Conservation (phyloP, 2,113 vertebrate species). For the Pontoporia blainvillei region DNA sequence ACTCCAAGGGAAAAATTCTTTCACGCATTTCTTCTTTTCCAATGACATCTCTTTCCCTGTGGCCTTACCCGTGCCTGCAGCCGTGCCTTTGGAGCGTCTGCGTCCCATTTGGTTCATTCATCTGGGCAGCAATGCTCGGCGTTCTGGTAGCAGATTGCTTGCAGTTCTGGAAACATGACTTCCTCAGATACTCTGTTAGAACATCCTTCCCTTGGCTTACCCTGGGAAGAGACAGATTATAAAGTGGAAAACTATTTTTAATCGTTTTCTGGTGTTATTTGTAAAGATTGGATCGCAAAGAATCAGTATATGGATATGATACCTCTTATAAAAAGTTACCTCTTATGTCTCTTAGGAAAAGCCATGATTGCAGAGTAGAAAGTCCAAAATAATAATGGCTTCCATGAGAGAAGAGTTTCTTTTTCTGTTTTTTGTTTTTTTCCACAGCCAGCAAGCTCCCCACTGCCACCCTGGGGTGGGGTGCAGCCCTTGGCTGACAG, state of each 20-base stretch:
- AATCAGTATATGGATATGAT: background rate
- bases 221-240: background rate
- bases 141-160: background rate
- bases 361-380: background rate
- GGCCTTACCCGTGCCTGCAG: background rate
- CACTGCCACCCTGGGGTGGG: fast-evolving
- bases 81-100: fast-evolving
- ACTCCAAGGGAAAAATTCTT: background rate
- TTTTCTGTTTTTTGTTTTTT: background rate
- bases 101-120: fast-evolving
- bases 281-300: background rate
- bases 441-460: background rate
- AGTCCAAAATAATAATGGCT: background rate
- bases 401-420: background rate
- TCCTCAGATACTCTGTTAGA: background rate
- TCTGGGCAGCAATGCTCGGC: background rate
- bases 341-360: background rate
- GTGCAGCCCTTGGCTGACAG: no score
- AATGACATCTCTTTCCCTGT: background rate
- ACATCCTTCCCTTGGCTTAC: background rate
- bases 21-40: background rate
- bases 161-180: background rate
- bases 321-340: background rate
- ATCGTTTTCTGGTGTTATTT: background rate
- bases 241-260: background rate